Evolutionary conservation across 1,140 invertebrate genomes (phyloP).

Genomic region (Delia radicum): DNA sequence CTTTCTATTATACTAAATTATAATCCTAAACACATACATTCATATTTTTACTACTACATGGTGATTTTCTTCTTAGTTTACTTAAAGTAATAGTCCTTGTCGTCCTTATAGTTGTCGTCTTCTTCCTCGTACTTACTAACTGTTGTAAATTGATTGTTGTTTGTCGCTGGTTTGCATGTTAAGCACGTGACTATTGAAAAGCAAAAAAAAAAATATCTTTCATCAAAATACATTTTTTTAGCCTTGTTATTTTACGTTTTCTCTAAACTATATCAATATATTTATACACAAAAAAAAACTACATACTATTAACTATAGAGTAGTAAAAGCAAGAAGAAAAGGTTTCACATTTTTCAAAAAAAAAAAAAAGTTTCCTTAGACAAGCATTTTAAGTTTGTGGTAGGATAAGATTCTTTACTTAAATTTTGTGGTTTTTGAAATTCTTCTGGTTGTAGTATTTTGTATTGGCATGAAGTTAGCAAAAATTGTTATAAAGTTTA

Average conservation of each 20-base stretch:
- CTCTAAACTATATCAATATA: background rate
- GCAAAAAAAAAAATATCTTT: background rate
- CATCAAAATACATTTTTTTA: background rate
- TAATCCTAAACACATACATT: no score
- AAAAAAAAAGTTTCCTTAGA: background rate
- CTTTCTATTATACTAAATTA: no score
- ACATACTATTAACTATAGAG: no score
- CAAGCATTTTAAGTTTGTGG: background rate
- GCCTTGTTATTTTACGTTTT: background rate
- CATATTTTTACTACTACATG: background rate
- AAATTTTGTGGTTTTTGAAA: background rate
- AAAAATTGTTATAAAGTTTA: background rate
- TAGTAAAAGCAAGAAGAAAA: no score
- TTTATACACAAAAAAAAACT: background rate
- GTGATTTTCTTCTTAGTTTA: background rate
- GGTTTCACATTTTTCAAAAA: no score
- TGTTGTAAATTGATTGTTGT: constrained; percentile 12
- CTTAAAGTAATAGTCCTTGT: background rate
- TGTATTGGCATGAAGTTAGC: background rate
- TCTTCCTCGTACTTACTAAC: background rate
- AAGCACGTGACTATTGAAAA: constrained; percentile 1
- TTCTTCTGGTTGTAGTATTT: background rate
- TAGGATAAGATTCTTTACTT: background rate
- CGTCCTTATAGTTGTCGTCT: background rate
- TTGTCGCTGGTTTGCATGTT: constrained; percentile 6